Evolutionary conservation across 1,140 invertebrate species (phyloP), one percentile per base, ranked within the genome.

Genomic region (Diorhabda sublineata): DNA sequence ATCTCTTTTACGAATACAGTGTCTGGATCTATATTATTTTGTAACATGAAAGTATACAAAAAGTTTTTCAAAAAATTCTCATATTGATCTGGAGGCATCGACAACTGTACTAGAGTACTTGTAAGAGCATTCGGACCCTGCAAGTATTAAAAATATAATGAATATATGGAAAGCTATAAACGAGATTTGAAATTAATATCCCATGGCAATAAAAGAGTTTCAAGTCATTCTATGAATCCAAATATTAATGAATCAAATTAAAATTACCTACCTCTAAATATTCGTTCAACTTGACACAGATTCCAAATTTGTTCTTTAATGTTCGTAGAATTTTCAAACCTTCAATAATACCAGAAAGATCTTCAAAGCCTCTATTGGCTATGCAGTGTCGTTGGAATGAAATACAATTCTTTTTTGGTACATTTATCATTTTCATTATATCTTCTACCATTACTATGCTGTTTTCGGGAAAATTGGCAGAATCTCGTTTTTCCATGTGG

Each of bases 371-470:
- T 44, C 64, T 70, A 44, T 43, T 56, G 45, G 69, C 45, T 42
- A 71, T 58, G 57, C 44, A 47, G 42, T 73, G 67, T 56, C 59
- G 61, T 58, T 69, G 75, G 57, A 71, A 71, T 43, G 58, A 69
- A 42, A 72, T 45, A 26, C 64, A 58, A 5, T 7, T 52, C 2
- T 26, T 57, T 6, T 60, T 42, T 45, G 68, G 59, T n/a, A 72
- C 47, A 67, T 71, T 73, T 43, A 78, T 61, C 26, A 77, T 61
- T 45, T 64, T 64, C 42, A 65, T 52, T 8, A 75, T 73, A 47
- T 70, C 69, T 44, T 77, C 58, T 0, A 68, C 58, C 44, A 78
- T 76, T 45, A 65, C 58, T n/a, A 78, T 72, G 4, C 71, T 75
- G 59, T 74, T 75, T 47, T 68, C 64, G 3, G 75, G 77, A 69